Base-by-base conservation (phyloP, 2,888 invertebrate genomes). In the Drosophila testacea region DNA sequence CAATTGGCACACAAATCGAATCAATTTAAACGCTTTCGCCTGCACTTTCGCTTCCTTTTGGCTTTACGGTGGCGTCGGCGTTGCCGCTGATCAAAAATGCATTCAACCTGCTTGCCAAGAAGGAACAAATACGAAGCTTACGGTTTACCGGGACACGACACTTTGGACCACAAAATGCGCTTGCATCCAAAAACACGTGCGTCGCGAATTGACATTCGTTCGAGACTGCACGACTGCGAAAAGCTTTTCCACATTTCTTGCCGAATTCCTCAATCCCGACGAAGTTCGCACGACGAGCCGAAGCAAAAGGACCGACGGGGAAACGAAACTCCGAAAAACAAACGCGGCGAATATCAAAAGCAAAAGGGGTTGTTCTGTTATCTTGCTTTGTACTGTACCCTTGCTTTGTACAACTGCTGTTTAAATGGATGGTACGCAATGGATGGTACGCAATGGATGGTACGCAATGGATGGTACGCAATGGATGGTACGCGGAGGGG, bases 151-250 rank as follows among this genome's bases (percentile, higher is more conserved):
- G 57, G 48, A 62, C 42, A 54, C 55, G 46, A 68, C 56, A 63
- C 57, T 42, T 36, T 39, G 32, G 36, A 64, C 75, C 54, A 51
- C 65, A 60, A 44, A 47, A 51, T 41, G 28, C 46, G 55, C 46
- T 50, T 57, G 56, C 30, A 42, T 16, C 16, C 44, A 30, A 36
- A 30, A 36, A 83, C 81, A 88, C 83, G 88, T 84, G 89, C 79
- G 73, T 61, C 70, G 67, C 87, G 87, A 77, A 66, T 79, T 77
- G 60, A 52, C 55, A 71, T 69, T 78, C 81, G 75, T 74, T 78
- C 32, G 55, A 69, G 68, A 79, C 74, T 77, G 81, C 78, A 74
- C 74, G 71, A 77, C 48, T 57, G 54, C 72, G 47, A n/a, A 64
- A 64, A 75, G 81, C 78, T 77, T 77, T 65, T 52, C 56, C n/a